A percentile compares a stretch with the other conserved stretches of the same genome.
Conservation (phyloP, 2,888 invertebrate genomes). For the Abrostola triplasia region DNA sequence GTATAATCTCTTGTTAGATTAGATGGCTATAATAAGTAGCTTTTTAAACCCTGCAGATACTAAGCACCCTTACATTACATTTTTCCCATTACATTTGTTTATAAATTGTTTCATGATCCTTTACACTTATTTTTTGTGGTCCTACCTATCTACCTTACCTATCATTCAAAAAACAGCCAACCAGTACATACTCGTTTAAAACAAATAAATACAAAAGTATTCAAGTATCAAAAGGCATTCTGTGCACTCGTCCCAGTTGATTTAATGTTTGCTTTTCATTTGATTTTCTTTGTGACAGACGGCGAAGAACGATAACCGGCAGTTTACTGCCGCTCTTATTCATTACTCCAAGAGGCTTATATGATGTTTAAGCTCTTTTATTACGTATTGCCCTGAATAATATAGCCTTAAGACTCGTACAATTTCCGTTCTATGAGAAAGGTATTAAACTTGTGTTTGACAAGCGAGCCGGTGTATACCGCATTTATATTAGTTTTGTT, state of each 20-base stretch:
- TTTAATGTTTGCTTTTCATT: conserved; percentile 25
- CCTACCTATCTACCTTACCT: no score
- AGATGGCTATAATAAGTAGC: no score
- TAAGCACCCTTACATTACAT: no score
- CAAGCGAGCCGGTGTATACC: conserved; percentile 5
- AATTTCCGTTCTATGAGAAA: conserved; percentile 27
- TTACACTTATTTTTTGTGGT: no score
- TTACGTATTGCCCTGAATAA: conserved; percentile 38
- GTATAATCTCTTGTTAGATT: no score
- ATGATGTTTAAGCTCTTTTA: conserved; percentile 43
- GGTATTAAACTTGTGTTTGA: conserved; percentile 29
- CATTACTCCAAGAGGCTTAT: conserved; percentile 47
- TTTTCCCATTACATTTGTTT: no score
- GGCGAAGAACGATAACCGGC: conserved; percentile 20
- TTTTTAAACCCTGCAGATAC: no score
- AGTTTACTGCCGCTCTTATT: conserved; percentile 39
- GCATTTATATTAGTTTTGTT: conserved; percentile 6
- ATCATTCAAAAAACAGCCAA: no score
- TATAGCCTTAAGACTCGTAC: conserved; percentile 16
- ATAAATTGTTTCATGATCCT: no score
- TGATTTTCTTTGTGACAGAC: conserved; percentile 25
- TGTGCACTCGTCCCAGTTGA: conserved; percentile 5
- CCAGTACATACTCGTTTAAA: no score
- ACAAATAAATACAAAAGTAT: not conserved
- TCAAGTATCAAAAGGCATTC: not conserved